phyloP scores from a whole-genome alignment of 2,797 vertebrate genomes.

The Melanotaenia maccullochi region DNA sequence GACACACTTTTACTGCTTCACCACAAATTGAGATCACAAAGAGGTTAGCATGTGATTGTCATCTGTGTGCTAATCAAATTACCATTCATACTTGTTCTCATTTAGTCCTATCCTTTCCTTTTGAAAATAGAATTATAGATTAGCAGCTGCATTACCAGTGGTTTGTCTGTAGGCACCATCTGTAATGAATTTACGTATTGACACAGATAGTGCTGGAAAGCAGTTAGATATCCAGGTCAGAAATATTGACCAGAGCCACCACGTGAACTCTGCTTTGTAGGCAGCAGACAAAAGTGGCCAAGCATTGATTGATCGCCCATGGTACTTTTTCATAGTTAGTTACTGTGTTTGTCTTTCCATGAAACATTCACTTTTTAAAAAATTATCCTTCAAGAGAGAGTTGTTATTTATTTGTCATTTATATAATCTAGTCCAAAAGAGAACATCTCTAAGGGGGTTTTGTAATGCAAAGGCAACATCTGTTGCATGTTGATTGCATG shows the following conservation, averaged over 20 bases:
- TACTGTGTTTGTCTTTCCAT: slow-evolving; percentile 42
- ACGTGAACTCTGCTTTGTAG: slow-evolving; percentile 76
- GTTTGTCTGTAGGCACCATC: slow-evolving; percentile 54
- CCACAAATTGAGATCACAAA: slow-evolving; percentile 49
- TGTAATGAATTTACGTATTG: slow-evolving; percentile 78
- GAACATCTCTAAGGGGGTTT: slow-evolving; percentile 28
- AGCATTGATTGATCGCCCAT: slow-evolving; percentile 80
- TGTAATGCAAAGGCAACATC: slow-evolving; percentile 32
- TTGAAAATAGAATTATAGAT: slow-evolving; percentile 68
- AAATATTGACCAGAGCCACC: slow-evolving; percentile 81
- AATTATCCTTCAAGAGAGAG: slow-evolving; percentile 19
- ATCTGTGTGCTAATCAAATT: slow-evolving; percentile 52
- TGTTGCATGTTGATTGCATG: slow-evolving; percentile 46
- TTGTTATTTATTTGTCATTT: slow-evolving; percentile 39
- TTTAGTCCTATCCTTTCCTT: slow-evolving; percentile 49
- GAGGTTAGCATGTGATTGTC: slow-evolving; percentile 38
- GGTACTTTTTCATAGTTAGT: slow-evolving; percentile 55
- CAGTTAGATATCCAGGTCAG: slow-evolving; percentile 81
- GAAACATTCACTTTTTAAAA: slow-evolving; percentile 34
- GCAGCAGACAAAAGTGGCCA: slow-evolving; percentile 77
- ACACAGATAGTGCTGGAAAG: slow-evolving; percentile 63
- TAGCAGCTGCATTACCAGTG: slow-evolving; percentile 43
- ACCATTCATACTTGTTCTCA: slow-evolving; percentile 40
- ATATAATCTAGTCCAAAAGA: slow-evolving; percentile 26
- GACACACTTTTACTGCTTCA: slow-evolving; percentile 67